Conservation (phyloP, 2,797 vertebrate genomes). For the Lagocephalus sceleratus region DNA sequence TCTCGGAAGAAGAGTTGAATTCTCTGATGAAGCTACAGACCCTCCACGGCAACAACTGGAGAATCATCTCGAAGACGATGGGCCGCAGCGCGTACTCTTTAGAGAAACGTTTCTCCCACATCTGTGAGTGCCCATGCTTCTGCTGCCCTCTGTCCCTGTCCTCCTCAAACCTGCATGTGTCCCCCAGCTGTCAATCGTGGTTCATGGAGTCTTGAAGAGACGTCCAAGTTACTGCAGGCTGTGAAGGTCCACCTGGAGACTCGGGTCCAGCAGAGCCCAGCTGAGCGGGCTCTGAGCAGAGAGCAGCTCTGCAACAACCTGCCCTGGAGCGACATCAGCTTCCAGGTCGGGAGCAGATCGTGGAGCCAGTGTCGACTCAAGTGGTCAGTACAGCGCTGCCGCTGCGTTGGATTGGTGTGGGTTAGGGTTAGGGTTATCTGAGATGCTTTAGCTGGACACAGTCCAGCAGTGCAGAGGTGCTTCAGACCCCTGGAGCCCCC, state of each 20-base stretch:
- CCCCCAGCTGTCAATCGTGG: constrained; percentile 45
- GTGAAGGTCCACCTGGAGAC: constrained; percentile 45
- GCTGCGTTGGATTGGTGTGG: too few species aligned
- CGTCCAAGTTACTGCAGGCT: constrained; percentile 39
- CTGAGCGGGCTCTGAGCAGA: constrained; percentile 26
- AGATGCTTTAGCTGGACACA: too few species aligned
- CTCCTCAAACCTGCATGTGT: neutral
- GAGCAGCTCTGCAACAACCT: constrained; percentile 59
- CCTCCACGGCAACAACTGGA: constrained; percentile 71
- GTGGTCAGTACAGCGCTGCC: constrained; percentile 59
- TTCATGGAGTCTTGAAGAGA: constrained; percentile 49
- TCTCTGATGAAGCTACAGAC: constrained; percentile 53
- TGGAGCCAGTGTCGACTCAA: constrained; percentile 73
- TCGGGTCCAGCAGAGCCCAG: constrained; percentile 8
- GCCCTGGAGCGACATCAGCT: constrained; percentile 64
- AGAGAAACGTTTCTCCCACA: constrained; percentile 59
- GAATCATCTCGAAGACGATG: constrained; percentile 58
- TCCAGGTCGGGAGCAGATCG: constrained; percentile 50
- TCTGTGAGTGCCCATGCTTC: constrained; percentile 33
- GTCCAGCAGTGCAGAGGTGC: too few species aligned
- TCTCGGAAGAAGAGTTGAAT: constrained; percentile 55
- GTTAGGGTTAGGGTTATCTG: too few species aligned
- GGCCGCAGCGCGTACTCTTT: constrained; percentile 60
- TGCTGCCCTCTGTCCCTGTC: neutral
- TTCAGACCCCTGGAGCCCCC: too few species aligned